These are phyloP conservation scores for Halictus rubicundus DNA, from an alignment of 1,140 invertebrate genomes.

Conservation along the genomic window DNA sequence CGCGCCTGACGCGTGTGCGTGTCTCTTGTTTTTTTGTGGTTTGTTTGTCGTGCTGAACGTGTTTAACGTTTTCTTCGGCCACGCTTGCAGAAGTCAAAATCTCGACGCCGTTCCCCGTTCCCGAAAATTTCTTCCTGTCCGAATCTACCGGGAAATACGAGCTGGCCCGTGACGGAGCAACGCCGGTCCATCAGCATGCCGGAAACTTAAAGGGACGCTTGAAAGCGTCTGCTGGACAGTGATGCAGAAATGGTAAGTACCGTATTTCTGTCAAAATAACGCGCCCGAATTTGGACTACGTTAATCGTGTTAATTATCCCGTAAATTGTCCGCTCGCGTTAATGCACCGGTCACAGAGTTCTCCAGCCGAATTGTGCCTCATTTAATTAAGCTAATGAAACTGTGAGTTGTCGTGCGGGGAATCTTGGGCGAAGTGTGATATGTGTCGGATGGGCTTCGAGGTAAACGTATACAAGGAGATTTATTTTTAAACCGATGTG, in stretches of 20 bases:
- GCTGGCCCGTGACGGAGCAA: slow-evolving; percentile 12
- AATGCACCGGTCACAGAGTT: not conserved
- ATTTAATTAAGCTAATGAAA: not conserved
- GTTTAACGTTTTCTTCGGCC: not conserved
- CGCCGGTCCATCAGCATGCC: slow-evolving; percentile 47
- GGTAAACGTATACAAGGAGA: not conserved
- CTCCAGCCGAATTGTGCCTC: too few species aligned
- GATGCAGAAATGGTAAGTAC: slow-evolving; percentile 61
- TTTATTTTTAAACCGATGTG: not conserved
- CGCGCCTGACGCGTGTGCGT: slow-evolving; percentile 70
- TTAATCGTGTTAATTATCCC: not conserved
- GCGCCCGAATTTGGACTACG: not conserved
- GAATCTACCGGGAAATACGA: not conserved
- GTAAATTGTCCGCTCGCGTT: not conserved
- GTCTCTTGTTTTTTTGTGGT: slow-evolving; percentile 5
- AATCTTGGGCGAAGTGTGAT: not conserved
- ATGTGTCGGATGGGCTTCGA: not conserved
- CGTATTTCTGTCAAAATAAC: not conserved
- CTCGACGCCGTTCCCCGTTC: slow-evolving; percentile 5
- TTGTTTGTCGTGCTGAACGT: slow-evolving; percentile 13
- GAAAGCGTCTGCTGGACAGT: slow-evolving; percentile 46
- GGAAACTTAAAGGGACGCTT: slow-evolving; percentile 50
- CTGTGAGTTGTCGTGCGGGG: not conserved
- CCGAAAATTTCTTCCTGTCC: not conserved
- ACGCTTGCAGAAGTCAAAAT: not conserved